phyloP scores from a whole-genome alignment of 2,113 vertebrate genomes.

The Callipepla squamata region DNA sequence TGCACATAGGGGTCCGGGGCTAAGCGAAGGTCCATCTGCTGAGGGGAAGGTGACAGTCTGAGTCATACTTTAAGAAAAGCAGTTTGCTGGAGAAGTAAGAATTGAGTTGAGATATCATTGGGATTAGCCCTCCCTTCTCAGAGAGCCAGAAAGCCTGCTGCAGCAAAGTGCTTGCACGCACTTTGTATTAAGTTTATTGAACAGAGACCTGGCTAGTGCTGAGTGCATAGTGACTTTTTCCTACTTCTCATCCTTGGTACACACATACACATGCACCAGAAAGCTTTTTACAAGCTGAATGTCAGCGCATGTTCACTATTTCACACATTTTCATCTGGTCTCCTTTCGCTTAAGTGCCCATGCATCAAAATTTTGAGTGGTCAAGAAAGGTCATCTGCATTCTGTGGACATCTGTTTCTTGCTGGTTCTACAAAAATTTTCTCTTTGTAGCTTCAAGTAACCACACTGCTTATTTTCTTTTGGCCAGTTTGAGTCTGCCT shows the following conservation, averaged over 20 bases:
- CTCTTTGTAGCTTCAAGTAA: background rate
- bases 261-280: background rate
- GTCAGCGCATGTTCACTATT: background rate
- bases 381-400: background rate
- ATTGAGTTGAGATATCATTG: background rate
- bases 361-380: background rate
- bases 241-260: background rate
- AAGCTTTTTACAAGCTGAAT: background rate
- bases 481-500: background rate
- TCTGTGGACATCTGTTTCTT: background rate
- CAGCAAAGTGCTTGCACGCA: background rate
- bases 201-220: background rate
- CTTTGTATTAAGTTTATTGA: background rate
- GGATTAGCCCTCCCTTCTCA: background rate
- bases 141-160: background rate
- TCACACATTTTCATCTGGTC: background rate
- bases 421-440: background rate
- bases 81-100: background rate
- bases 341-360: background rate
- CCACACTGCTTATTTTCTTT: background rate
- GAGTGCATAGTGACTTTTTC: background rate
- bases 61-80: background rate
- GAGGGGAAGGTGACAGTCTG: background rate
- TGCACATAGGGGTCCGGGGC: background rate
- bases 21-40: background rate